Evolutionary conservation across 30 jellyfish, hydroid and myxozoan genomes (phyloP).

Genomic region (Hydractinia echinata): DNA sequence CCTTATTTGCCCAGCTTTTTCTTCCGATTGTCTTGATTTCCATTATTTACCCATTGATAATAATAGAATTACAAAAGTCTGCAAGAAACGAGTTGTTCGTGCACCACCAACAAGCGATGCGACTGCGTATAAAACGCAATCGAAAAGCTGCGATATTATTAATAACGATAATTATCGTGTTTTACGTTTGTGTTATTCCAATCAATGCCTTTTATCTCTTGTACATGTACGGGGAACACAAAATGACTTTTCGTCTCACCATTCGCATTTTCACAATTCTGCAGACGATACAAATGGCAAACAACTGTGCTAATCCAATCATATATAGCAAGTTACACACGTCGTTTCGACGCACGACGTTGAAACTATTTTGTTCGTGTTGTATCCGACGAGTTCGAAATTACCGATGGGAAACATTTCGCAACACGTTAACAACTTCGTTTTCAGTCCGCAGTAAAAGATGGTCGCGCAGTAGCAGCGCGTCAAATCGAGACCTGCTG

Average conservation of each 20-base stretch:
- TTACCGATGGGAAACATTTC: conserved; percentile 7
- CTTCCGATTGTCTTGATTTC: conserved; percentile 63
- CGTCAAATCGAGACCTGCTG: neutral
- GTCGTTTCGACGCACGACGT: conserved; percentile 57
- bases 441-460: conserved; percentile 6
- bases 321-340: conserved; percentile 83
- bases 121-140: conserved; percentile 53
- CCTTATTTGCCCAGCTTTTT: conserved; percentile 44
- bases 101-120: conserved; percentile 6
- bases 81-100: neutral
- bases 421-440: neutral
- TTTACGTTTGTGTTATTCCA: conserved; percentile 73
- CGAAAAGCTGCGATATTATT: conserved; percentile 65
- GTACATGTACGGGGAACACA: neutral
- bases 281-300: conserved; percentile 49
- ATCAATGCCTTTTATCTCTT: conserved; percentile 46
- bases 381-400: conserved; percentile 9
- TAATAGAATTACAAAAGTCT: conserved; percentile 31
- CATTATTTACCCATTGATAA: conserved; percentile 48
- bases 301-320: conserved; percentile 86
- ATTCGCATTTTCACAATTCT: conserved; percentile 25
- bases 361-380: conserved; percentile 55
- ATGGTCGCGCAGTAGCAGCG: conserved; percentile 1
- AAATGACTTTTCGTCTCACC: neutral
- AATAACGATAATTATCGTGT: conserved; percentile 51